phyloP scores from a whole-genome alignment of 1,140 invertebrate species.

The Tetraneura akinire region DNA sequence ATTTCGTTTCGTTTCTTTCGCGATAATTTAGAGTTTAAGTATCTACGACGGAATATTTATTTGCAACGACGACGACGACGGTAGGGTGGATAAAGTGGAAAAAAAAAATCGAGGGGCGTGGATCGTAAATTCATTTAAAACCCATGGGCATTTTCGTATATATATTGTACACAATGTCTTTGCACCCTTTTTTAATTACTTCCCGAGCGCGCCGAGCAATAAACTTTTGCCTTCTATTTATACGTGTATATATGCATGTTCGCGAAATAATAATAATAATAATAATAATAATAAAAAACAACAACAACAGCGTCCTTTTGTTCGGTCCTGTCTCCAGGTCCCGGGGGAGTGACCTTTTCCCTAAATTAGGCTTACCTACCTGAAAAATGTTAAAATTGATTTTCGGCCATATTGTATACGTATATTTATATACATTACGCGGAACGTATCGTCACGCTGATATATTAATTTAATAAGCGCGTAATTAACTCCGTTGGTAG shows the following conservation, averaged over 20 bases:
- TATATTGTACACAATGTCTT: constrained; percentile 41
- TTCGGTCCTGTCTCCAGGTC: neutral
- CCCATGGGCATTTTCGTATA: constrained; percentile 28
- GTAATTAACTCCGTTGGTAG: neutral
- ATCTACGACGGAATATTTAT: constrained; percentile 2
- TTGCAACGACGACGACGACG: neutral
- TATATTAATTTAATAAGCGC: constrained; percentile 29
- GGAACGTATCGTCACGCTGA: neutral
- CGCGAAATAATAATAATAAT: constrained; percentile 29
- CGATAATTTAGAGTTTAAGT: constrained; percentile 37
- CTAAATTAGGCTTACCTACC: constrained; percentile 40
- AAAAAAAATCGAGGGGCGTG: constrained; percentile 17
- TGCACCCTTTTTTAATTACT: constrained; percentile 51
- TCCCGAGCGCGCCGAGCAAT: constrained; percentile 39
- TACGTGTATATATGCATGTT: neutral
- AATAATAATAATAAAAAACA: constrained; percentile 19
- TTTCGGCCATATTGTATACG: neutral
- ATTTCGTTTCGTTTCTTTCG: neutral
- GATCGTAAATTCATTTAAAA: constrained; percentile 46
- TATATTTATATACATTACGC: no score
- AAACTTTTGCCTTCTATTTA: constrained; percentile 48
- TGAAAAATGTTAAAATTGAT: constrained; percentile 39
- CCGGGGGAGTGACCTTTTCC: constrained; percentile 30
- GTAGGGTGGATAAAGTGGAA: constrained; percentile 8
- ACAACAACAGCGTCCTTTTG: constrained; percentile 36